phyloP scores from a whole-genome alignment of 2,113 vertebrate genomes.

The Tachycineta bicolor region DNA sequence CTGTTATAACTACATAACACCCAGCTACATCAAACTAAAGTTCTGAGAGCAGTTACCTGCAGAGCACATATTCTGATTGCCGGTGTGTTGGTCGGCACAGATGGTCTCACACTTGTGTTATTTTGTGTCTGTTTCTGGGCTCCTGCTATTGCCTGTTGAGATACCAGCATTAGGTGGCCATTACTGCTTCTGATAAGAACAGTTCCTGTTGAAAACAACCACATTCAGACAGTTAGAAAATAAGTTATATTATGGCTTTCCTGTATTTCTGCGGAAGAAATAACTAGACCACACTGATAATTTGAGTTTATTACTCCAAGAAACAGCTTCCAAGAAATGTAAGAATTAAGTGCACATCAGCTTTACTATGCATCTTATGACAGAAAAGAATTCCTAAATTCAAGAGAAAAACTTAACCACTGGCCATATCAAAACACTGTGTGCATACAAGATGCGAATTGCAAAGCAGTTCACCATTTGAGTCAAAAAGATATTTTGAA shows the following conservation, averaged over 20 bases:
- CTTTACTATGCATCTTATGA: background rate
- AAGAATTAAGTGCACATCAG: background rate
- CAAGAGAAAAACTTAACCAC: background rate
- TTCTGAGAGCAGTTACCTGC: constrained; percentile 73
- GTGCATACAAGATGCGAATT: background rate
- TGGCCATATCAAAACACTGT: background rate
- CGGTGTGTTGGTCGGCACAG: constrained; percentile 43
- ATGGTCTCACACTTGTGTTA: constrained; percentile 59
- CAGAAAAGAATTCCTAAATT: background rate
- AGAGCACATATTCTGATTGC: constrained; percentile 72
- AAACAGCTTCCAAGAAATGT: background rate
- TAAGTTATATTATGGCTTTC: background rate
- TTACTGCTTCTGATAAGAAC: constrained; percentile 91
- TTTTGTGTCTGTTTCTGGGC: constrained; percentile 72
- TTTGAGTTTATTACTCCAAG: background rate
- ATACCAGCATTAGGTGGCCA: constrained; percentile 93
- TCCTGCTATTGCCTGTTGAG: constrained; percentile 87
- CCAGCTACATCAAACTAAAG: background rate
- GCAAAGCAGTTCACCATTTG: background rate
- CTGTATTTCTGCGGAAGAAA: background rate
- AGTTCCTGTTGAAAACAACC: constrained; percentile 79
- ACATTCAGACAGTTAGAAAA: background rate
- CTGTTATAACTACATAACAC: background rate
- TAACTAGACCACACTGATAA: background rate
- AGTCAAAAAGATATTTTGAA: background rate